Conservation (phyloP, 2,797 vertebrate genomes). For the Strix occidentalis region DNA sequence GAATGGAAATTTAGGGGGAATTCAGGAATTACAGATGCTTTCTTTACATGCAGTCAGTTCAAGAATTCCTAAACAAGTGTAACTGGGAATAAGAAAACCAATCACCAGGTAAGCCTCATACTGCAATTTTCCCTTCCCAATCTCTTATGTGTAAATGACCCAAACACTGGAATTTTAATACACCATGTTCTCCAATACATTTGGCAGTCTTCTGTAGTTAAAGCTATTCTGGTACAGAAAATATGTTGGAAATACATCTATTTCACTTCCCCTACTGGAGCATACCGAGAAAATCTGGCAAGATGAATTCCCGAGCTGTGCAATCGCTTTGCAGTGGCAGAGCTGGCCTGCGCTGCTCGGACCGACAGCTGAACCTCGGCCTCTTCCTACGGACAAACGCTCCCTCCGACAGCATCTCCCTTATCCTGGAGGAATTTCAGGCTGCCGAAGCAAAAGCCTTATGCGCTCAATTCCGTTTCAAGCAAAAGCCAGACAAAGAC, state of each 20-base stretch:
- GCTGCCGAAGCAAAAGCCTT: not conserved
- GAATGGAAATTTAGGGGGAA: not conserved
- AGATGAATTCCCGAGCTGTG: not conserved
- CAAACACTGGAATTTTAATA: not conserved
- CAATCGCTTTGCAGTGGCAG: not conserved
- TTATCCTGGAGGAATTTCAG: not conserved
- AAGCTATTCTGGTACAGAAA: not conserved
- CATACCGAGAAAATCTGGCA: not conserved
- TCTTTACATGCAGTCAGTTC: not conserved
- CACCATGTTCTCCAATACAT: not conserved
- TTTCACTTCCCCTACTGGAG: not conserved
- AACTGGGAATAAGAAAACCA: not conserved
- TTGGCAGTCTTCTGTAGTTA: not conserved
- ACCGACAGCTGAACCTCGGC: accelerated
- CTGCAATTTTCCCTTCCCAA: not conserved
- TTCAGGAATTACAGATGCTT: not conserved
- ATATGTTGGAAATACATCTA: accelerated
- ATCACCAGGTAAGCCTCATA: not conserved
- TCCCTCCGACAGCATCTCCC: not conserved
- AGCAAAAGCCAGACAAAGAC: not conserved
- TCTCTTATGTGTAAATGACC: not conserved
- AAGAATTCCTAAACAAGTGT: not conserved
- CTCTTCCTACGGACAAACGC: not conserved
- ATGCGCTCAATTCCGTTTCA: accelerated
- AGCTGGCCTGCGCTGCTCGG: no score